Conservation (phyloP, 2,113 vertebrate genomes). For the Rhinichthys klamathensis region DNA sequence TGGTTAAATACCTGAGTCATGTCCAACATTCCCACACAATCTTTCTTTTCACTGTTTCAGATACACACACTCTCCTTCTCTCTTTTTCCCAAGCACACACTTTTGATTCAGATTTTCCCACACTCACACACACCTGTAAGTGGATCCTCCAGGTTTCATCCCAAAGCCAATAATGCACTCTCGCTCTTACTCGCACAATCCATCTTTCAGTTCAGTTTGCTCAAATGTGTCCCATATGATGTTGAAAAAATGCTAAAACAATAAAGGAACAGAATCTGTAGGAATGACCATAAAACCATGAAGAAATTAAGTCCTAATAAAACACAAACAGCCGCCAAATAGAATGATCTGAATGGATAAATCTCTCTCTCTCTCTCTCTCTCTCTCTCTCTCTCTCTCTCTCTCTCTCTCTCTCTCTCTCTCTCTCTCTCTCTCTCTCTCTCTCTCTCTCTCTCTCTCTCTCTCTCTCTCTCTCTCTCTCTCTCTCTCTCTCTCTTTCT, state of each 20-base stretch:
- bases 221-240: not conserved
- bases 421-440: too few species aligned
- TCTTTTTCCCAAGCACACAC: conserved; percentile 59
- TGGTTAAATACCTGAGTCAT: conserved; percentile 63
- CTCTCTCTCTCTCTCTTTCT: not conserved
- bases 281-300: not conserved
- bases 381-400: not conserved
- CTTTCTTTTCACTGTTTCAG: conserved; percentile 67
- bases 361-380: not conserved
- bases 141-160: conserved; percentile 77
- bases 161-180: conserved; percentile 1
- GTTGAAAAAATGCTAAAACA: not conserved
- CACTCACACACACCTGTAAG: conserved; percentile 74
- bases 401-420: not conserved
- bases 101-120: not conserved
- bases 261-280: not conserved
- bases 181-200: conserved; percentile 34
- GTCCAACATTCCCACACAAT: conserved; percentile 56
- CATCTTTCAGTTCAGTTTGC: not conserved
- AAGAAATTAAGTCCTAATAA: not conserved
- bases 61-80: conserved; percentile 45
- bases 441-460: too few species aligned
- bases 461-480: too few species aligned
- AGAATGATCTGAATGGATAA: not conserved
- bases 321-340: not conserved